Base-by-base conservation (phyloP, 2,113 vertebrate genomes). In the Indri indri region DNA sequence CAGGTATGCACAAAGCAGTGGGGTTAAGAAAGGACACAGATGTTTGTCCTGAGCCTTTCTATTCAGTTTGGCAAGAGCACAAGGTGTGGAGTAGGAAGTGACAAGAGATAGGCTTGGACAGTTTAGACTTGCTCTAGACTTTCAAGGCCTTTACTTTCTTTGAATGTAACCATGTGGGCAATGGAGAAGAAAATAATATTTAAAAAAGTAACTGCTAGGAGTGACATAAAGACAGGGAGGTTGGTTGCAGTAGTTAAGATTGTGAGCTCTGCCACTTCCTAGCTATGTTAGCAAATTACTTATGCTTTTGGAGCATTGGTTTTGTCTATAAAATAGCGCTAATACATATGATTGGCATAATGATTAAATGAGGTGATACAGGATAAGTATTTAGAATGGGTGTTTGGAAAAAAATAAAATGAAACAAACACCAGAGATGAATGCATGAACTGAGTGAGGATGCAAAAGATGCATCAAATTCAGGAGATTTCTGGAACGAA, bases 81-180 rank as follows among this genome's bases (percentile, higher is more conserved):
- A 82, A 27, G 16, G 13, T 80, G 1, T 63, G 9, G 34, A 7
- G 13, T 57, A 71, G 5, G 16, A 30, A 86, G 42, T 32, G 20
- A 61, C 12, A 47, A n/a, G n/a, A 73, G 37, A 57, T n/a, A 68
- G 80, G 25, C 22, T 70, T 76, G 27, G 37, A 70, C 30, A 91
- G 34, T 8, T 37, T 37, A 83, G 20, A 40, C 42, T 54, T 63
- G 30, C 18, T 91, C 22, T 87, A 63, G 54, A 71, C 20, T 66
- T 93, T 61, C n/a, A 42, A 85, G 42, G 82, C 37, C 59, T 90
- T 80, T 88, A 34, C 42, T 92, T 88, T 76, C 25, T 88, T 92
- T 84, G 37, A 87, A 92, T 80, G 11, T 52, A 87, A 68, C 71
- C 25, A 34, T 27, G 0, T 54, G 40, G 65, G 6, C 32, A 54